These are phyloP conservation scores for Seriola aureovittata DNA, from an alignment of 2,113 vertebrate species.

Conservation along the genomic window DNA sequence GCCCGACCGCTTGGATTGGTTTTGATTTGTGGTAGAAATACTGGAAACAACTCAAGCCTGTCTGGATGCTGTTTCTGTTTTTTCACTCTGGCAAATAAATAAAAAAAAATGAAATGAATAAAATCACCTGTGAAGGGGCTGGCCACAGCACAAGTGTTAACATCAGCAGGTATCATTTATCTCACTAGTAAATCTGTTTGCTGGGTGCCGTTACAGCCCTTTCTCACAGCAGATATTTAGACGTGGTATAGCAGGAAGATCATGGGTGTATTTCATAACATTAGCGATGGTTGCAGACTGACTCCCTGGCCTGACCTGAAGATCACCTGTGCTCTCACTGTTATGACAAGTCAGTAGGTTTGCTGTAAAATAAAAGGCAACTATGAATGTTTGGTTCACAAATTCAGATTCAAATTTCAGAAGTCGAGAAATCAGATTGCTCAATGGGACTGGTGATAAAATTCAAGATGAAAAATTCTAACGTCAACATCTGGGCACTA, in stretches of 20 bases:
- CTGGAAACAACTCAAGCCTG: constrained; percentile 5
- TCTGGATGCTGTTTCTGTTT: background rate
- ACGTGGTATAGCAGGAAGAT: constrained; percentile 19
- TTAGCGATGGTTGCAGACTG: constrained; percentile 13
- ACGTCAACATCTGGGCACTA: background rate
- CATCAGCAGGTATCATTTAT: constrained; percentile 15
- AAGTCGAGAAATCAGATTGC: background rate
- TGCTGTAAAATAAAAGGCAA: no score
- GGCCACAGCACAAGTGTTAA: background rate
- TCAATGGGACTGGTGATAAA: background rate
- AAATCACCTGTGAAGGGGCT: background rate
- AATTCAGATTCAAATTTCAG: background rate
- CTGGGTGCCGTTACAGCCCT: background rate
- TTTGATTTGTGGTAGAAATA: constrained; percentile 35
- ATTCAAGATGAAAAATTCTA: background rate
- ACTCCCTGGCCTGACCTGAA: background rate
- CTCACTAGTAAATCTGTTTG: background rate
- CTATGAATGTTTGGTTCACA: background rate
- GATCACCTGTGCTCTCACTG: background rate
- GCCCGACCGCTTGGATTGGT: constrained; percentile 31
- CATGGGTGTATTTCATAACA: constrained; percentile 23
- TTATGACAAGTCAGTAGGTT: background rate
- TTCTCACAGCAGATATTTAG: constrained; percentile 6
- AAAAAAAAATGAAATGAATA: background rate
- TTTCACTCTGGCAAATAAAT: background rate